Base-by-base conservation (phyloP, 2,797 vertebrate species). In the Halcyon badia region DNA sequence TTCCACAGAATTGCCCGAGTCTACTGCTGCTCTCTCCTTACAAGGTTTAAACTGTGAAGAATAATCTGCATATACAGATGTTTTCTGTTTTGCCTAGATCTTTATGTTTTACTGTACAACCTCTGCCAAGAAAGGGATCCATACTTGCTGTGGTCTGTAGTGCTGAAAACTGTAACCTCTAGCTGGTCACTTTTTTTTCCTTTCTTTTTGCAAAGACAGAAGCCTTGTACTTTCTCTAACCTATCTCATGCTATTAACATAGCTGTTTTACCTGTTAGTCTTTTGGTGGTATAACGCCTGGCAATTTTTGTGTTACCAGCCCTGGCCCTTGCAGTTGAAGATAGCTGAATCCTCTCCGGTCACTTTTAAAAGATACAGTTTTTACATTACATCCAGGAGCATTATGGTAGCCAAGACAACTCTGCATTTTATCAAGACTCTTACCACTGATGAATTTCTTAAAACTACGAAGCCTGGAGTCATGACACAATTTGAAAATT, bases 111-210 rank as follows among this genome's bases (percentile, higher is more conserved):
- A 83, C 58, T 76, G 44, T 83, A 58, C 19, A 83, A 30, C 49
- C 20, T 44, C 61, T 75, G 82, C 92, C 85, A 92, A 87, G 71
- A 94, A 80, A 94, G 76, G 51, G 65, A 72, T 81, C 89, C 89
- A 83, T 94, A 92, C 78, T 76, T 76, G 31, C 88, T 77, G 78
- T 64, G 83, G 65, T 91, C 64, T 46, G 58, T 73, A 90, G 69
- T 91, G 93, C 83, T 96, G 96, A 97, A 96, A 97, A 94, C 73
- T 57, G 44, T 83, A 70, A 78, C 89, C 82, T 56, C 35, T 44
- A 48, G 76, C 52, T 87, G 90, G 89, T 91, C 95, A 89, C 57
- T 39, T 52, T 20, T 35, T 46, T 3, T 52, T 83, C 57, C 65
- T 30, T 72, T 39, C 20, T n/a, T 84, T 95, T 85, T 80, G 37